phyloP scores from a whole-genome alignment of 2,797 vertebrate species.

The Sebastes melanostomus region DNA sequence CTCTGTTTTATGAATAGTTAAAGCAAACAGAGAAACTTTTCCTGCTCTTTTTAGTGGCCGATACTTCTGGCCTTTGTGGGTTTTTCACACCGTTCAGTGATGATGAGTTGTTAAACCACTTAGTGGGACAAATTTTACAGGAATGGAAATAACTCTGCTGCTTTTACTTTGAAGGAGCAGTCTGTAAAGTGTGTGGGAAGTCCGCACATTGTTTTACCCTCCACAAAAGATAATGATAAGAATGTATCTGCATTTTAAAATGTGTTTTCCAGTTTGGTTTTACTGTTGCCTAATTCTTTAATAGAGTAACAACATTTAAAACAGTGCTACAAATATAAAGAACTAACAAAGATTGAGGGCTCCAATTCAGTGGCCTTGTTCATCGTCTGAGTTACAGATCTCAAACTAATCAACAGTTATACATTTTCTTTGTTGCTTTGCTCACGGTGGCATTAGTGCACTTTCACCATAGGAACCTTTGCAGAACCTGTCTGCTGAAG shows the following conservation, averaged over 20 bases:
- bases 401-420: slow-evolving; percentile 46
- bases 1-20: slow-evolving; percentile 73
- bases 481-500: slow-evolving; percentile 53
- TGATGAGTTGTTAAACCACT: slow-evolving; percentile 78
- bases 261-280: not conserved
- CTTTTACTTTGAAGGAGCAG: slow-evolving; percentile 23
- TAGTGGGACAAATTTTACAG: slow-evolving; percentile 49
- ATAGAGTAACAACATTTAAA: slow-evolving; percentile 5
- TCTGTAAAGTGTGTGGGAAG: slow-evolving; percentile 28
- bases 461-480: slow-evolving; percentile 63
- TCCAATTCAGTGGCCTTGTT: slow-evolving; percentile 17
- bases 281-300: not conserved
- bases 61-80: slow-evolving; percentile 70
- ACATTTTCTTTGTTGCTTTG: slow-evolving; percentile 57
- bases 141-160: slow-evolving; percentile 21
- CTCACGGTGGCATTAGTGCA: slow-evolving; percentile 47
- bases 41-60: slow-evolving; percentile 45
- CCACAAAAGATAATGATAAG: slow-evolving; percentile 8
- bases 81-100: slow-evolving; percentile 76
- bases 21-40: slow-evolving; percentile 57
- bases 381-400: slow-evolving; percentile 29
- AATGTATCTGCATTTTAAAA: not conserved
- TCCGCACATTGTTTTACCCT: not conserved
- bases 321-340: not conserved
- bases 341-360: slow-evolving; percentile 5